A percentile compares a stretch with the other conserved stretches of the same genome.
Conservation (phyloP, 1,140 invertebrate genomes). For the Frieseomelitta varia region DNA sequence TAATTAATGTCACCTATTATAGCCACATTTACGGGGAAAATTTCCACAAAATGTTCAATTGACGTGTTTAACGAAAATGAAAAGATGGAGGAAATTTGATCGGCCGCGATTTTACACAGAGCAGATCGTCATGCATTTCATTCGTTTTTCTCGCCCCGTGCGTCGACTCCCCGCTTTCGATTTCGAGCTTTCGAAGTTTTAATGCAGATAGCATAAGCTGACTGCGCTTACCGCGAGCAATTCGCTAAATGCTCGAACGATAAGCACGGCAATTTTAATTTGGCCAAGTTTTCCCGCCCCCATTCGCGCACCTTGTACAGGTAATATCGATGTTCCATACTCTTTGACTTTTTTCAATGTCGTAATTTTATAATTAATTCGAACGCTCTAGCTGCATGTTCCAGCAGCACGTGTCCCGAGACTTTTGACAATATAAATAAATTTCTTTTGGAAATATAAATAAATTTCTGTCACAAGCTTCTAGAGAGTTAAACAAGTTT, state of each 20-base stretch:
- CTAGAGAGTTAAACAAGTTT: too few species aligned
- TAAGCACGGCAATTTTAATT: conserved; percentile 67
- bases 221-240: conserved; percentile 62
- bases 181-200: conserved; percentile 66
- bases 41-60: too few species aligned
- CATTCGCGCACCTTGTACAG: not conserved
- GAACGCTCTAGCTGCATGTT: too few species aligned
- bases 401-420: too few species aligned
- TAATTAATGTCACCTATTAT: too few species aligned
- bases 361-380: not conserved
- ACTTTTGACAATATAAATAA: too few species aligned
- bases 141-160: conserved; percentile 20
- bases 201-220: conserved; percentile 65
- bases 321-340: conserved; percentile 21
- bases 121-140: conserved; percentile 23
- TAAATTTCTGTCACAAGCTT: too few species aligned
- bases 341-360: conserved; percentile 28
- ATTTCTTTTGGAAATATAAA: too few species aligned
- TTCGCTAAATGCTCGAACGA: conserved; percentile 70
- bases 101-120: too few species aligned
- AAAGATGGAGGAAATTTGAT: too few species aligned
- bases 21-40: too few species aligned
- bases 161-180: not conserved
- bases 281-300: conserved; percentile 57
- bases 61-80: too few species aligned